A percentile compares a stretch with the other conserved stretches of the same genome.
Evolutionary conservation across 2,113 vertebrate genomes (phyloP).

Genomic region (Gymnobelideus leadbeateri): DNA sequence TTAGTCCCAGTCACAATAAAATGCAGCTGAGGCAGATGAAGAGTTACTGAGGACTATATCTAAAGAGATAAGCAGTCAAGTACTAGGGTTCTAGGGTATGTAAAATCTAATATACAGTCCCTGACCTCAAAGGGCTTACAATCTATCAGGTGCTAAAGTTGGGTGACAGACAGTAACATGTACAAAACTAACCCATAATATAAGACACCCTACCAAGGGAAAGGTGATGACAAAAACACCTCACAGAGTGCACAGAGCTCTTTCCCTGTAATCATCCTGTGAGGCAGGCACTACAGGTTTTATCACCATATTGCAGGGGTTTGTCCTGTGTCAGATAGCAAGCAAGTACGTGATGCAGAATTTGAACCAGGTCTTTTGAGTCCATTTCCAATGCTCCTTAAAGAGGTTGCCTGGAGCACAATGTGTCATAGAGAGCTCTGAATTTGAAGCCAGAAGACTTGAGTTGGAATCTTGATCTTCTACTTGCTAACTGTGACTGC

Average conservation of each 20-base stretch:
- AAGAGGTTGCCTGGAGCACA: background rate
- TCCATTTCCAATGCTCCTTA: background rate
- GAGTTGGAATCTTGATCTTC: background rate
- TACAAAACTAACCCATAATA: background rate
- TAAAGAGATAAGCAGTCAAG: background rate
- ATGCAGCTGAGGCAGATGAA: background rate
- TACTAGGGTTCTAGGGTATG: background rate
- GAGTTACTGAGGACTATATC: background rate
- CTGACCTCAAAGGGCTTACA: background rate
- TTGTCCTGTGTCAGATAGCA: background rate
- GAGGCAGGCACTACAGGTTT: background rate
- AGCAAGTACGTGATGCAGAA: background rate
- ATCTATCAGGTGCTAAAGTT: background rate
- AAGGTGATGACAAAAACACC: background rate
- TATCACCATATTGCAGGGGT: background rate
- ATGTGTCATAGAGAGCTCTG: background rate
- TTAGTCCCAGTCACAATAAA: background rate
- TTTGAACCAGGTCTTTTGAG: background rate
- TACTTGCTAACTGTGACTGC: background rate
- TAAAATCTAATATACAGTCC: background rate
- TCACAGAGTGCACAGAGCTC: background rate
- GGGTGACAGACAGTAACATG: background rate
- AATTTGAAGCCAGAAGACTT: background rate
- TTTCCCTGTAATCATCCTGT: background rate
- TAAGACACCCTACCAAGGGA: too few relatives aligned